Conservation (phyloP, 92 coral and sea anemone genomes). For the Zoanthus gigantus region DNA sequence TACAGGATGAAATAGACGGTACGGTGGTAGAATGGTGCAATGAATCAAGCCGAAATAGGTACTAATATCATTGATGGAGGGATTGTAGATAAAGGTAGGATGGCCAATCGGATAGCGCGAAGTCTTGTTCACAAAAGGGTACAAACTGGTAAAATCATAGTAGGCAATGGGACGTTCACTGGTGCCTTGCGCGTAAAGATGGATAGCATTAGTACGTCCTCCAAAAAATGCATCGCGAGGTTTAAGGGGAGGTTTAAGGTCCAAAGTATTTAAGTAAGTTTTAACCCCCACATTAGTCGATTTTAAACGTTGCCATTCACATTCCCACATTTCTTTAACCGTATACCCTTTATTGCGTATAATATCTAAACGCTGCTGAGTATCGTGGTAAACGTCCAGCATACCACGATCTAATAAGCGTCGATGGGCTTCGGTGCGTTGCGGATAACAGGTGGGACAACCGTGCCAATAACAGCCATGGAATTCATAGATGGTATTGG, state of each 20-base stretch:
- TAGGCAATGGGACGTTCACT: not conserved
- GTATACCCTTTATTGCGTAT: too few species aligned
- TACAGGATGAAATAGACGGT: slow-evolving; percentile 25
- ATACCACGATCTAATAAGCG: too few species aligned
- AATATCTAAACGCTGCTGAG: too few species aligned
- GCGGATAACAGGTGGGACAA: too few species aligned
- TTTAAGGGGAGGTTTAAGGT: not conserved
- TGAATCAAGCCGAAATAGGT: slow-evolving; percentile 6
- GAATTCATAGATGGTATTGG: too few species aligned
- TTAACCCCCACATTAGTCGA: too few species aligned
- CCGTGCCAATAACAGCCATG: too few species aligned
- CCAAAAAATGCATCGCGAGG: not conserved
- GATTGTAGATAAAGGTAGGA: not conserved
- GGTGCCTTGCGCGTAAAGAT: not conserved
- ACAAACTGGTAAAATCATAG: slow-evolving; percentile 6
- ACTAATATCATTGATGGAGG: not conserved
- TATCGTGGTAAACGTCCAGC: too few species aligned
- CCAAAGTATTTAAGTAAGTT: not conserved
- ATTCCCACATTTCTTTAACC: too few species aligned
- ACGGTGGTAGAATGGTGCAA: slow-evolving; percentile 18
- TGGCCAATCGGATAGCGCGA: not conserved
- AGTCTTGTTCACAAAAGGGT: slow-evolving; percentile 7
- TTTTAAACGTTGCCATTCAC: too few species aligned
- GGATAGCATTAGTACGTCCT: not conserved
- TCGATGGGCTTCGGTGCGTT: too few species aligned